Conservation (phyloP, 2,888 invertebrate species). For the Empis livida region DNA sequence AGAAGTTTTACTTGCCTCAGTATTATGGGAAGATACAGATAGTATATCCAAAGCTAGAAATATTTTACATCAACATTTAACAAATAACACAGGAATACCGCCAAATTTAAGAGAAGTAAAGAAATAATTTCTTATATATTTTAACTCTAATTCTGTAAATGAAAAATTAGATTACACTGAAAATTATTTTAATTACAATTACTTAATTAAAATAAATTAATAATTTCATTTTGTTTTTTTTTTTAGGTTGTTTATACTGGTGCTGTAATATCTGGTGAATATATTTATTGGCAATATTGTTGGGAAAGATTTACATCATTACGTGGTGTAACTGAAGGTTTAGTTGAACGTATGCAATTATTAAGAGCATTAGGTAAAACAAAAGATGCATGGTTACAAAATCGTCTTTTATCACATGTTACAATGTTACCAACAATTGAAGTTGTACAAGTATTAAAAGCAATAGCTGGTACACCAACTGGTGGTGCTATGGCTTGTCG, state of each 20-base stretch:
- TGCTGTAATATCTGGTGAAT: conserved; percentile 35
- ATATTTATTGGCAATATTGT: conserved; percentile 36
- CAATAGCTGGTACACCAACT: conserved; percentile 36
- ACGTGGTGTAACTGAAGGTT: conserved; percentile 30
- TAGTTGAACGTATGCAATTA: conserved; percentile 34
- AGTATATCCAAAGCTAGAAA: conserved; percentile 31
- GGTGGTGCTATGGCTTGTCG: conserved; percentile 37
- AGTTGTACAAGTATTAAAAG: conserved; percentile 35
- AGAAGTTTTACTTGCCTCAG: conserved; percentile 30
- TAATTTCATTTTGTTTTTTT: too few relatives aligned
- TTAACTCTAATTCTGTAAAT: too few relatives aligned
- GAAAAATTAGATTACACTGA: too few relatives aligned
- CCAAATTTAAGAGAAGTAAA: conserved; percentile 34
- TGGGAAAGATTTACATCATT: conserved; percentile 33
- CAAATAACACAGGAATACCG: conserved; percentile 28
- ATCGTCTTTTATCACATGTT: conserved; percentile 35
- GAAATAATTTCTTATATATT: background rate
- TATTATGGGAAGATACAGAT: conserved; percentile 34
- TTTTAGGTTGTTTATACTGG: conserved; percentile 35
- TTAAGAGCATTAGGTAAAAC: conserved; percentile 34
- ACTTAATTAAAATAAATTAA: background rate
- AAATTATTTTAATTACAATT: too few relatives aligned
- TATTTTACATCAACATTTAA: conserved; percentile 31
- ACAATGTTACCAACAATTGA: conserved; percentile 34
- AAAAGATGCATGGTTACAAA: conserved; percentile 37